Percentiles rank a stretch among this genome's conserved stretches.
These are phyloP conservation scores for Aspiorhynchus laticeps DNA, from an alignment of 2,113 vertebrate species.

Conservation along the genomic window DNA sequence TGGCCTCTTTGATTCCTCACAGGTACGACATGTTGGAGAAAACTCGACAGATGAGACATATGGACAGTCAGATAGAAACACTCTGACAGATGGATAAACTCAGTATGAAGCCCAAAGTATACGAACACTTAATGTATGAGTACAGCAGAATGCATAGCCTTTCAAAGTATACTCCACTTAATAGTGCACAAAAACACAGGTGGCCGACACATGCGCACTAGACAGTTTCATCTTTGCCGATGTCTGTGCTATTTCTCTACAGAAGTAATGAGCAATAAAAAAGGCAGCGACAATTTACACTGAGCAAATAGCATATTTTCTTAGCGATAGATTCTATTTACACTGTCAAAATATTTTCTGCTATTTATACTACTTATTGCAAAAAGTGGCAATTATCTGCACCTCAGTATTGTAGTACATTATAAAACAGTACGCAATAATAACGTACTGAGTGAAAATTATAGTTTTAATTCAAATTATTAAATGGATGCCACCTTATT, in stretches of 20 bases:
- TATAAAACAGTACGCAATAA: no score
- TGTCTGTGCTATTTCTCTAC: not conserved
- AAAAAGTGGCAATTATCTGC: no score
- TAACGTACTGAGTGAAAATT: no score
- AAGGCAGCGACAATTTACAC: no score
- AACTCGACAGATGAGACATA: not conserved
- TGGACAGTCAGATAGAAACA: not conserved
- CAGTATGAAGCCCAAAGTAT: not conserved
- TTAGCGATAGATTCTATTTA: no score
- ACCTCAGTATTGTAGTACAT: no score
- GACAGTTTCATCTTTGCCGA: no score
- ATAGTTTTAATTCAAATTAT: no score
- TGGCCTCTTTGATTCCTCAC: slow-evolving; percentile 39
- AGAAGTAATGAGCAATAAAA: not conserved
- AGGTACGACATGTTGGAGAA: slow-evolving; percentile 18
- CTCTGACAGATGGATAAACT: not conserved
- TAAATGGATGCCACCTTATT: no score
- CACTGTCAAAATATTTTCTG: no score
- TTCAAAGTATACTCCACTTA: not conserved
- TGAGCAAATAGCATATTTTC: no score
- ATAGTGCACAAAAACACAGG: not conserved
- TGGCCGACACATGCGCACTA: not conserved
- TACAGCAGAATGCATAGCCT: not conserved
- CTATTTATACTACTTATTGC: no score
- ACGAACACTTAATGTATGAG: not conserved